phyloP scores from a whole-genome alignment of 2,113 vertebrate genomes.

The Lota lota region DNA sequence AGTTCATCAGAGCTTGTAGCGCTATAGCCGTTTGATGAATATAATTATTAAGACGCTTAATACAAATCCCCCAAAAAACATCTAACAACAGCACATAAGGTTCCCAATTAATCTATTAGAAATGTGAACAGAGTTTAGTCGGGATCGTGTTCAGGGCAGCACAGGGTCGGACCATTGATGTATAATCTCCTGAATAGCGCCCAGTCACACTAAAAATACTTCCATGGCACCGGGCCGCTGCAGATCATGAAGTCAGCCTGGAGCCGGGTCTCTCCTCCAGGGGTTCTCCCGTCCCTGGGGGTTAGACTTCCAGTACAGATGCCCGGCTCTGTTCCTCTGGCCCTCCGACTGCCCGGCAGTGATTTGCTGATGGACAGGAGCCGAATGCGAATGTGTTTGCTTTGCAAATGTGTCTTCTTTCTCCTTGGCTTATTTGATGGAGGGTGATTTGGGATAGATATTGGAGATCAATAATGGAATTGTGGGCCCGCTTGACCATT shows the following conservation, averaged over 20 bases:
- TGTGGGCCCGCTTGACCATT: background rate
- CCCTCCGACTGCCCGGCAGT: constrained; percentile 10
- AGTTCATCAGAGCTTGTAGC: constrained; percentile 6
- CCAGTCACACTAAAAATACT: constrained; percentile 13
- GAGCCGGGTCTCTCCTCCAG: constrained; percentile 25
- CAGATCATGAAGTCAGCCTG: constrained; percentile 10
- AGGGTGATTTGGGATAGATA: no score
- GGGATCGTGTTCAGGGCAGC: constrained; percentile 12
- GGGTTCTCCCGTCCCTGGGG: constrained; percentile 10
- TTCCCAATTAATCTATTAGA: constrained; percentile 37
- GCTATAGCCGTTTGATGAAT: constrained; percentile 29
- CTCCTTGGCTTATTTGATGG: background rate
- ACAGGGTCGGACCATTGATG: constrained; percentile 27
- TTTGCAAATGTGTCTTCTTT: background rate
- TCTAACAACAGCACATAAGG: background rate
- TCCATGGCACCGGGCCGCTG: background rate
- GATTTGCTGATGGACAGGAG: constrained; percentile 33
- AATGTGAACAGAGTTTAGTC: constrained; percentile 33
- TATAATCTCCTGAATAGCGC: constrained; percentile 28
- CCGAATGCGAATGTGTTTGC: background rate
- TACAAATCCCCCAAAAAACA: constrained; percentile 8
- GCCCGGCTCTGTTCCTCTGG: constrained; percentile 33
- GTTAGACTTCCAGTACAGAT: constrained; percentile 27
- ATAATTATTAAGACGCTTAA: constrained; percentile 36
- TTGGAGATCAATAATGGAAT: no score